Conservation (phyloP, 2,113 vertebrate species). For the Rhinogobius similis region DNA sequence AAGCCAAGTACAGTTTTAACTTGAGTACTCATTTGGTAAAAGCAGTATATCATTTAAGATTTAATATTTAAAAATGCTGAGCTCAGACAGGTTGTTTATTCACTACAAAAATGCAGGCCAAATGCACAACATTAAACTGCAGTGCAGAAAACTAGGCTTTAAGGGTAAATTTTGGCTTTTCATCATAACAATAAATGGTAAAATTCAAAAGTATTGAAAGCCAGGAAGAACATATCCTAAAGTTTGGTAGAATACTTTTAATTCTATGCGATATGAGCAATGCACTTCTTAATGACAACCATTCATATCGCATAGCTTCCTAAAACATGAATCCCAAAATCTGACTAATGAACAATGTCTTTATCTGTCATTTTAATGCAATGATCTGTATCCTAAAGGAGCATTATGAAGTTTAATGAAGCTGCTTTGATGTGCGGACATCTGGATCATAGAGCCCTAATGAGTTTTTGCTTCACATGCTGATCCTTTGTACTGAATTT, state of each 20-base stretch:
- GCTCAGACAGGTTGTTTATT: neutral
- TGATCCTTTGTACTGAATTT: slow-evolving; percentile 36
- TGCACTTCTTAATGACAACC: neutral
- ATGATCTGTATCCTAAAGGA: slow-evolving; percentile 22
- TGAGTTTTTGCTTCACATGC: slow-evolving; percentile 36
- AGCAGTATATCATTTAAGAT: slow-evolving; percentile 2
- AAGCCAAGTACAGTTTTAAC: neutral
- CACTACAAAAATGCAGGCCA: neutral
- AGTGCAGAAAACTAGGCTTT: neutral
- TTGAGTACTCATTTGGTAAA: slow-evolving; percentile 2
- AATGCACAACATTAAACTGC: neutral
- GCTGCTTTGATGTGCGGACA: slow-evolving; percentile 29
- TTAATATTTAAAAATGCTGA: neutral
- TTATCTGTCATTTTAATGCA: slow-evolving; percentile 6
- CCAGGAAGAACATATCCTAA: neutral
- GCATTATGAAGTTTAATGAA: slow-evolving; percentile 16
- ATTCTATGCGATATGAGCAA: neutral
- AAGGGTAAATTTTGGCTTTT: neutral
- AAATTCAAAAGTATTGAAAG: no score
- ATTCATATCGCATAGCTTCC: neutral
- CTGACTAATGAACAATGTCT: slow-evolving; percentile 6
- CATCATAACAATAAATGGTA: no score
- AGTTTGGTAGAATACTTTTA: neutral
- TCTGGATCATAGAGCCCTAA: slow-evolving; percentile 44
- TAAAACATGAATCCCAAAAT: neutral